Conservation (phyloP, 2,113 vertebrate genomes). For the Hiodon alosoides region DNA sequence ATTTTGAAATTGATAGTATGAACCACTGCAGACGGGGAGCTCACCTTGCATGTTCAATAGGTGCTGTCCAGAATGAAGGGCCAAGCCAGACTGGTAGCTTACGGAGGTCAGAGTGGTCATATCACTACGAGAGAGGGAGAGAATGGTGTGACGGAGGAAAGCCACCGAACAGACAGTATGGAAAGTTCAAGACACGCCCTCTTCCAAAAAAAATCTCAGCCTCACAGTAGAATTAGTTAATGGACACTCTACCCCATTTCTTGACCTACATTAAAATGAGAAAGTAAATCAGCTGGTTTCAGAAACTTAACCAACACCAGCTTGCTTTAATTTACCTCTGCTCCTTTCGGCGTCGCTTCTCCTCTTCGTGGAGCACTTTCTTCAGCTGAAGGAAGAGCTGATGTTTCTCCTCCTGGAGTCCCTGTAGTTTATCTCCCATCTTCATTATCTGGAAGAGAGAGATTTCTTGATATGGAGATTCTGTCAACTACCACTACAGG, state of each 20-base stretch:
- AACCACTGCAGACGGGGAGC: neutral
- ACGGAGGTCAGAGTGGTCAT: constrained; percentile 79
- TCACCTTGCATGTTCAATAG: constrained; percentile 81
- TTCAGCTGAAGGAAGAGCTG: constrained; percentile 88
- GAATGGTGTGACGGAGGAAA: neutral
- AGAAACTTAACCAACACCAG: too few species aligned
- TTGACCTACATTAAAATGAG: too few species aligned
- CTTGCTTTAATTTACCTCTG: constrained; percentile 65
- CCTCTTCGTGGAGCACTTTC: constrained; percentile 86
- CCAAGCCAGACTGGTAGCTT: constrained; percentile 74
- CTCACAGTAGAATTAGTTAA: too few species aligned
- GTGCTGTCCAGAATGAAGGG: constrained; percentile 77
- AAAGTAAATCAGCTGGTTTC: too few species aligned
- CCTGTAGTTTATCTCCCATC: constrained; percentile 78
- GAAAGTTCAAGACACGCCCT: too few species aligned
- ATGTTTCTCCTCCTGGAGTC: constrained; percentile 84
- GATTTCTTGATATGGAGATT: neutral
- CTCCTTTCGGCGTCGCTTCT: constrained; percentile 84
- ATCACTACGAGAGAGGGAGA: constrained; percentile 56
- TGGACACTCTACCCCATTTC: too few species aligned
- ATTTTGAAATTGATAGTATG: too few species aligned
- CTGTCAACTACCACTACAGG: too few species aligned
- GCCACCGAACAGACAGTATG: neutral
- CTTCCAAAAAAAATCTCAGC: too few species aligned
- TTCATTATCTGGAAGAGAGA: constrained; percentile 68